Base-by-base conservation (phyloP, 2,113 vertebrate species). In the Acanthisitta chloris region DNA sequence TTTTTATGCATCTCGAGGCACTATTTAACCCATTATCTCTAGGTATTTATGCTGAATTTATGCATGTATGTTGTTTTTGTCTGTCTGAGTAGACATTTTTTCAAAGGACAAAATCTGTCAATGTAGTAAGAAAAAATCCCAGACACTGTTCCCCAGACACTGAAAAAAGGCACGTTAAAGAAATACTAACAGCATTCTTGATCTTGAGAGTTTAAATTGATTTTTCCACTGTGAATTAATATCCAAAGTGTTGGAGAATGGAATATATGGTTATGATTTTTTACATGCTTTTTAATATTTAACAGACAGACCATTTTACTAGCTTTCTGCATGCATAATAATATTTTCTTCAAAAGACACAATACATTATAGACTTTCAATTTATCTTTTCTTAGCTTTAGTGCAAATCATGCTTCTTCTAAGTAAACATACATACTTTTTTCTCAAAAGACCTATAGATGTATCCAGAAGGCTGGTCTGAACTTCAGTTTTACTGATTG, bases 211-310 rank as follows among this genome's bases (percentile, higher is more conserved):
- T 42, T 86, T 88, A 93, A 83, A 73, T 77, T 70, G 4, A 65
- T 82, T 77, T 70, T 86, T 76, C 4, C 2, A 38, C 33, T 23
- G 29, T 86, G 58, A 78, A 54, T 70, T 72, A 81, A 73, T 90
- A 83, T 46, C 66, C 28, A 52, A 88, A 93, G 24, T 90, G 24
- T 29, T 62, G 8, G 42, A 70, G 25, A 90, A 90, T 33, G 21
- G 25, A 85, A 80, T 83, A 62, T 74, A 78, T 20, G 14, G 34
- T 46, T 86, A 54, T 46, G 13, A 6, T 23, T 85, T 58, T 81
- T 70, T 66, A 36, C 42, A 81, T 62, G 58, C 34, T 77, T 88
- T 87, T 90, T 36, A 92, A 92, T 92, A 86, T 80, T 94, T 82
- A 72, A 64, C 14, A 66, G 49, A 58, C 7, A 90, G 36, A 67